These are phyloP conservation scores for Sarcophaga caerulescens DNA, from an alignment of 2,888 invertebrate genomes.

Conservation along the genomic window DNA sequence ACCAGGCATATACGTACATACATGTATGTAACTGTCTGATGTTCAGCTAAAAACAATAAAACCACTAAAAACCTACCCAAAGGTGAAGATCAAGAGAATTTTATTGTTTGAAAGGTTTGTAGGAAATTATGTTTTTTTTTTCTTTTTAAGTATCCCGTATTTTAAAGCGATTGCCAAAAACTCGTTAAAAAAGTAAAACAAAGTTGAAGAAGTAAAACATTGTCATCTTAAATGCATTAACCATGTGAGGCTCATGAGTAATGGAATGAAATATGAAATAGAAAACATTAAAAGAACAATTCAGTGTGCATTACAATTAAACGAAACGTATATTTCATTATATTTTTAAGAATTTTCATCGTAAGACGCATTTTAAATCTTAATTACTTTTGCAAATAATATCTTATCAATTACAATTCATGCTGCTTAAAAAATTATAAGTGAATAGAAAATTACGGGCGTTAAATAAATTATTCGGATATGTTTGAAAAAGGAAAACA, in stretches of 20 bases:
- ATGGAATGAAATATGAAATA: neutral
- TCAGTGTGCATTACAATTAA: neutral
- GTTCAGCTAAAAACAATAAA: neutral
- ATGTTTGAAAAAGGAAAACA: too few species aligned
- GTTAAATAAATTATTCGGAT: too few species aligned
- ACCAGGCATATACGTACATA: neutral
- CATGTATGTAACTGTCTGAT: neutral
- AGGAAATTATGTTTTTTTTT: slow-evolving; percentile 47
- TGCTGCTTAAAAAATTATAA: too few species aligned
- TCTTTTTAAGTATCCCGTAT: slow-evolving; percentile 23
- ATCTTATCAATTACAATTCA: too few species aligned
- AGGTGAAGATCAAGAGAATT: slow-evolving; percentile 56
- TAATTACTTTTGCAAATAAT: too few species aligned
- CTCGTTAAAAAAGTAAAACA: too few species aligned
- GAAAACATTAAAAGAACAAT: neutral
- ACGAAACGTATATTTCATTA: neutral
- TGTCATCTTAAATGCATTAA: neutral
- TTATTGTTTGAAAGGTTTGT: slow-evolving; percentile 56
- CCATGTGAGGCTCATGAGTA: neutral
- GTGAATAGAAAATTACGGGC: too few species aligned
- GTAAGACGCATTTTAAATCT: neutral
- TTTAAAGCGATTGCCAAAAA: slow-evolving; percentile 18
- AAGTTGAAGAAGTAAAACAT: neutral
- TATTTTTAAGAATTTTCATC: neutral
- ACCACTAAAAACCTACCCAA: slow-evolving; percentile 31